Conservation (phyloP, 2,113 vertebrate genomes). For the Dendrocopos noguchii region DNA sequence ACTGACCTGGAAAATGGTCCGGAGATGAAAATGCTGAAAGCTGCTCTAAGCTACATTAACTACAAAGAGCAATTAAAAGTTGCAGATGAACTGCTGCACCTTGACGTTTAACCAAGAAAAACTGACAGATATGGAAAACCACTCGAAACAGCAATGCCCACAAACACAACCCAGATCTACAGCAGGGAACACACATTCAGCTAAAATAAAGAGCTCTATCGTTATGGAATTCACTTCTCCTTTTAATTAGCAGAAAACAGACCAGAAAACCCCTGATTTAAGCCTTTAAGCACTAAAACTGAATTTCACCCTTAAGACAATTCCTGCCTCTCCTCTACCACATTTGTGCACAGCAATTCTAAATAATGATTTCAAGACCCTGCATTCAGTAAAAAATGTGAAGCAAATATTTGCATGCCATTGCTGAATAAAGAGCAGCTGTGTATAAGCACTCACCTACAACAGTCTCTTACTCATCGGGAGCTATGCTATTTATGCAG, state of each 20-base stretch:
- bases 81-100: constrained; percentile 73
- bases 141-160: constrained; percentile 67
- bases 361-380: constrained; percentile 71
- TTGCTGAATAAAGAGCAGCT: constrained; percentile 77
- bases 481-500: constrained; percentile 87
- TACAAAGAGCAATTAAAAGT: constrained; percentile 78
- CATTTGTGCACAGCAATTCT: constrained; percentile 66
- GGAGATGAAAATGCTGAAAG: neutral
- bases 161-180: constrained; percentile 53
- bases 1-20: constrained; percentile 11
- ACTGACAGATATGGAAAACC: constrained; percentile 73
- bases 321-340: constrained; percentile 65
- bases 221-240: constrained; percentile 56
- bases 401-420: constrained; percentile 74
- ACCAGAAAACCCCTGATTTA: constrained; percentile 40
- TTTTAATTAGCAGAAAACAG: constrained; percentile 49
- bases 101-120: constrained; percentile 79
- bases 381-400: constrained; percentile 74
- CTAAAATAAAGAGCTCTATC: constrained; percentile 67
- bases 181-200: constrained; percentile 50
- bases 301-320: constrained; percentile 69
- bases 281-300: constrained; percentile 64
- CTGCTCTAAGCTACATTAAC: constrained; percentile 45
- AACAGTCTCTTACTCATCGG: constrained; percentile 85
- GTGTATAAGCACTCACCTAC: constrained; percentile 85